Evolutionary conservation across 2,113 vertebrate species (phyloP), one percentile per base, ranked within the genome.

Genomic region (Gnathonemus echidnorhynchus): DNA sequence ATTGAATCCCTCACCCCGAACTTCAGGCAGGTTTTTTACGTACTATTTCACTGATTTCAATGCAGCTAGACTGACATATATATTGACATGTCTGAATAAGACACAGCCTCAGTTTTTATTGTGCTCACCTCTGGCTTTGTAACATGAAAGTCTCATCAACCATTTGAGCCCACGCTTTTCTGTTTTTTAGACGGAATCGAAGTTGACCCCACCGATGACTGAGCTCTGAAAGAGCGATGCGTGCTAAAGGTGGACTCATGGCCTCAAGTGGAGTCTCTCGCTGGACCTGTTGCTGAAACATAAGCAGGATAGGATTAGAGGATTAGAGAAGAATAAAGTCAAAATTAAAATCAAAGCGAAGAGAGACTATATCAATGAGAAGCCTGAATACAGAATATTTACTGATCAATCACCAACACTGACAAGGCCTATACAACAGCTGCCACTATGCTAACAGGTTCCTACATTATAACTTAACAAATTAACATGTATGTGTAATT

Each of bases 151-250:
- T 95, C 91, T 96, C 96, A 91, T 96, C 95, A 91, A 96, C 74
- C 95, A 96, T 95, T 93, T 96, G 94, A n/a, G 94, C 94, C 96
- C 96, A 96, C 91, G 95, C 94, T 92, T 96, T 96, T 87, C 93
- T 96, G 91, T 96, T 94, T 87, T 96, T 95, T 52, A 96, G 94
- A 50, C 95, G 95, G 91, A 96, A 96, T 91, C 93, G 94, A 77
- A 96, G 90, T 90, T 95, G 95, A 90, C 58, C 95, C 95, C 96
- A 96, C 95, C 96, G 96, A 48, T 96, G 95, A 91, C 94, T 95
- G 91, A 96, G 94, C 92, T 96, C 93, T 1, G 94, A 93, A 0
- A 95, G 94, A 93, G 95, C 95, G 17, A 94, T 95, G 90, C 93
- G 92, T n/a, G 94, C 92, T 83, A 95, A 83, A 88, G 95, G 91